Base-by-base conservation (phyloP, 2,113 vertebrate species). In the Orientallactaga bullata region DNA sequence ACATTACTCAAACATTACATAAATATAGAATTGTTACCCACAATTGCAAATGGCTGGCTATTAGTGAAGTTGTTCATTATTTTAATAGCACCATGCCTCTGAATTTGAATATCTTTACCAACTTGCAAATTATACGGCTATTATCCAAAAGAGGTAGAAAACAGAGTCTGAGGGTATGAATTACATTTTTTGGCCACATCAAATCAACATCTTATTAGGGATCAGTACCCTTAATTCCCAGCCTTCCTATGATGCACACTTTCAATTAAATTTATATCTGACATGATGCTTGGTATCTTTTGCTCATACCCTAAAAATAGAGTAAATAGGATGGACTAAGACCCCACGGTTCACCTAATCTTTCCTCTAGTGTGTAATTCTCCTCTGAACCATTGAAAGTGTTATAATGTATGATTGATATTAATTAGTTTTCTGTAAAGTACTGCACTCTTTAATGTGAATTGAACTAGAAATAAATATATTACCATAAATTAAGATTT, bases 401-500 rank as follows among this genome's bases (percentile, higher is more conserved):
- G 71, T 91, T 98, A 89, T 97, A 97, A 97, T 97, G 86, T 95
- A 97, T 97, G 98, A 98, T 97, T 97, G 97, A 97, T 98, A 98
- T 97, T 98, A 98, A 98, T 98, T 98, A 98, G 97, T 92, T 97
- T 98, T 98, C 93, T 97, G 93, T 91, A 95, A 97, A 97, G 92
- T 94, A 97, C 94, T 80, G 92, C 85, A 94, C 92, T 98, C 95
- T 89, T 98, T 96, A 98, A 97, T 95, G 97, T 97, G 97, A 98
- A 97, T 95, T 97, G 97, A 98, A 98, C 95, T 97, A 97, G 98
- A 98, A 98, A 98, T 97, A 98, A 98, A 98, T 97, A 97, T 96
- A 97, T 98, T 97, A 97, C 97, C 95, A 96, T 98, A 97, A 97
- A 98, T 98, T 98, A 98, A 97, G 97, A 97, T 98, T 98, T 98